Evolutionary conservation across 2,888 invertebrate species (phyloP), one percentile per base, ranked within the genome.

Genomic region (Halocaridina rubra): DNA sequence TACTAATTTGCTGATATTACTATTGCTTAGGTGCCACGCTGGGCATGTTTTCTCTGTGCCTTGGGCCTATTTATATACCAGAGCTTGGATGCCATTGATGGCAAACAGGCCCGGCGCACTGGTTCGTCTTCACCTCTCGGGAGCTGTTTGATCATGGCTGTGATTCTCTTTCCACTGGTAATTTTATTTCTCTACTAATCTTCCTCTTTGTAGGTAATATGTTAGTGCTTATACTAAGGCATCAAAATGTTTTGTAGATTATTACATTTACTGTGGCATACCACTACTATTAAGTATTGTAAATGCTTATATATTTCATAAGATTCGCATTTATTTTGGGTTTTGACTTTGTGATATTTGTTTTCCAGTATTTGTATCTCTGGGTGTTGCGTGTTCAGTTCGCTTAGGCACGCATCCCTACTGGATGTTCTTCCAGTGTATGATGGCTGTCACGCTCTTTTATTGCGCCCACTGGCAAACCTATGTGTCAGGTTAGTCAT

Each of bases 391-490:
- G 90, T 95, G 97, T 90, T 95, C 98, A 33, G 95, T 98, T 87
- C 96, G 97, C 90, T 92, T 99, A 88, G 99, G 99, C 3, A 93
- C 95, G 89, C 95, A 96, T 91, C 97, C 98, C 22, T 95, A 95
- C 85, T 96, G 97, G 95, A 95, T 99, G 94, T 96, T 99, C 92
- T 96, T 97, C 91, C 94, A 98, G 93, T 97, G 97, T 91, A 96
- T 98, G 91, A 95, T 96, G 91, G 97, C 98, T 32, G 96, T 98
- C 93, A 95, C 97, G 39, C 92, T 99, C 88, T 99, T 99, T 92
- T 99, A 99, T 92, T 97, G 97, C 91, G 99, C 99, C 24, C 99
- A 99, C 92, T 99, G 99, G 99, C 98, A 99, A 91, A 98, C 99
- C 0, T 99, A 99, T 92, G 98, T 99, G 59, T 98, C 99, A 88